These are phyloP conservation scores for Hirundichthys speculiger DNA, from an alignment of 2,113 vertebrate genomes.

Conservation along the genomic window DNA sequence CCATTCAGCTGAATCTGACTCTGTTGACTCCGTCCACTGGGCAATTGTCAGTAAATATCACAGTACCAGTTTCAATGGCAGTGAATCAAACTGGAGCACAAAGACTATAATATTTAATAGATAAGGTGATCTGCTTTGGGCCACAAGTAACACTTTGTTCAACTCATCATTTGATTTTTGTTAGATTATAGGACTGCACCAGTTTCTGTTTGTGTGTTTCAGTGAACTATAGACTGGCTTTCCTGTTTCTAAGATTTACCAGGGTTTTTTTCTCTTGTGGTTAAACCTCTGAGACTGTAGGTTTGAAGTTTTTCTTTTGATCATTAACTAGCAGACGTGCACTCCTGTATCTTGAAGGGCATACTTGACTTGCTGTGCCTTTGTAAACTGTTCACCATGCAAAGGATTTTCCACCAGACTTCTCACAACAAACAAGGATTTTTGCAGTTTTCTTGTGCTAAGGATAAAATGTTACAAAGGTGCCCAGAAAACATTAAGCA, in stretches of 20 bases:
- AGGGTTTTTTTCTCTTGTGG: neutral
- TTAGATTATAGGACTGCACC: no score
- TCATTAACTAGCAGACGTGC: slow-evolving; percentile 12
- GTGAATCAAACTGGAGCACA: no score
- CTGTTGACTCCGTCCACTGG: no score
- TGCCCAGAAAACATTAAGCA: neutral
- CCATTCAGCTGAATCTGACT: no score
- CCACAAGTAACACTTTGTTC: no score
- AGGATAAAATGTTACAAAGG: neutral
- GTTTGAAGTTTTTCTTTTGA: neutral
- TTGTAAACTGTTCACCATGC: neutral
- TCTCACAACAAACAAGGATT: neutral
- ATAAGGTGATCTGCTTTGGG: no score
- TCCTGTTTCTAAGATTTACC: neutral
- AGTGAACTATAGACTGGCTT: neutral
- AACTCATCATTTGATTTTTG: no score
- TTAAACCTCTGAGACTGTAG: slow-evolving; percentile 1
- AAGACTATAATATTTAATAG: no score
- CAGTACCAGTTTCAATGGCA: no score
- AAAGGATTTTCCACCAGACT: neutral
- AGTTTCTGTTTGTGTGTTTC: neutral
- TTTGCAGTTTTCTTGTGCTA: neutral
- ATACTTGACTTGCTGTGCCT: neutral
- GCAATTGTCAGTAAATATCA: no score
- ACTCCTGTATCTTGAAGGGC: neutral